Percentiles rank a stretch among this genome's conserved stretches.
These are phyloP conservation scores for Cerceris rybyensis DNA, from an alignment of 2,888 invertebrate species.

Conservation along the genomic window DNA sequence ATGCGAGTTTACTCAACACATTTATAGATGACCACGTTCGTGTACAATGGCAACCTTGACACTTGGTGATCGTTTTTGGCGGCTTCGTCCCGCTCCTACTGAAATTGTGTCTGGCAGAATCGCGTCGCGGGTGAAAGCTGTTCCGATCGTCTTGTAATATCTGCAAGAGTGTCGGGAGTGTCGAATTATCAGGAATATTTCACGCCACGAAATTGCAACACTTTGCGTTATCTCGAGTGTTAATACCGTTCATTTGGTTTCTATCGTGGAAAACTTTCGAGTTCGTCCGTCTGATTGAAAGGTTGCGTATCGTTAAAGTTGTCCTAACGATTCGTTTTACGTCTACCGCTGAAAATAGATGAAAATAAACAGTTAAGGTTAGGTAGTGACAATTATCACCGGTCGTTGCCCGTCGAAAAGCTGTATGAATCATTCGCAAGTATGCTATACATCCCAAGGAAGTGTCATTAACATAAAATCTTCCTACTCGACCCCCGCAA, in stretches of 20 bases:
- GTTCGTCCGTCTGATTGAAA: neutral
- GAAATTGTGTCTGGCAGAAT: conserved; percentile 51
- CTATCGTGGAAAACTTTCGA: neutral
- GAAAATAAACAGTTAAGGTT: conserved; percentile 42
- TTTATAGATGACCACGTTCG: conserved; percentile 38
- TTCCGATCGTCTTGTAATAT: conserved; percentile 38
- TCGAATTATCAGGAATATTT: conserved; percentile 12
- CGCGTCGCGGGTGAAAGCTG: conserved; percentile 66
- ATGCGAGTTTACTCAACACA: conserved; percentile 39
- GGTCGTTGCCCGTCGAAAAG: conserved; percentile 30
- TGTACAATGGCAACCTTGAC: conserved; percentile 80
- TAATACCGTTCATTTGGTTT: neutral
- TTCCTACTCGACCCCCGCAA: neutral
- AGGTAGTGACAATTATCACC: conserved; percentile 39
- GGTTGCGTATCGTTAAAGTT: neutral
- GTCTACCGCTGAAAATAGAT: neutral
- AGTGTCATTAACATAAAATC: conserved; percentile 17
- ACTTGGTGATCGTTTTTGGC: conserved; percentile 75
- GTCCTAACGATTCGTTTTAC: neutral
- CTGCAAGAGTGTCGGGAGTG: conserved; percentile 16
- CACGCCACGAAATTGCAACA: conserved; percentile 8
- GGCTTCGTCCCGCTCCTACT: conserved; percentile 62
- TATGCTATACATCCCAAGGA: conserved; percentile 5
- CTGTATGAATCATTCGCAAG: conserved; percentile 34
- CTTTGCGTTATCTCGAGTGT: neutral